phyloP scores from a whole-genome alignment of 64 coral and sea anemone species.

The Porites australiensis region DNA sequence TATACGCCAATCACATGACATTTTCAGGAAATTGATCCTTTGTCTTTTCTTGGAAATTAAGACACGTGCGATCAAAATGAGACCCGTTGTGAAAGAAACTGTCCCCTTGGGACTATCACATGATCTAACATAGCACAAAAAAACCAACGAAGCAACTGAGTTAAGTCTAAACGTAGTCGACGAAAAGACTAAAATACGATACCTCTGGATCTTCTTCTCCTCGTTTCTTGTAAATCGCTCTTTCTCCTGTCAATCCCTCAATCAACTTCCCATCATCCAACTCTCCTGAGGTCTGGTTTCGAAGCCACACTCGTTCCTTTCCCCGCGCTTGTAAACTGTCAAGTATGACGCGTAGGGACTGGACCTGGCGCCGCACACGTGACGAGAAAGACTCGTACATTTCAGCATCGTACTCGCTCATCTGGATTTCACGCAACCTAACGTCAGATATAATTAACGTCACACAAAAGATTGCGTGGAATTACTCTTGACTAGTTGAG shows the following conservation, averaged over 20 bases:
- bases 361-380: slow-evolving; percentile 95
- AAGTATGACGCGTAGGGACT: slow-evolving; percentile 97
- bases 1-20: no score
- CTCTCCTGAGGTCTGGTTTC: slow-evolving; percentile 98
- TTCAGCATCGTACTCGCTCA: slow-evolving; percentile 98
- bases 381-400: slow-evolving; percentile 98
- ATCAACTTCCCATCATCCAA: slow-evolving; percentile 98
- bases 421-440: slow-evolving; percentile 95
- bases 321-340: slow-evolving; percentile 94
- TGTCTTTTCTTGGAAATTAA: no score
- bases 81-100: no score
- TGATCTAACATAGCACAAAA: no score
- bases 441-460: not conserved
- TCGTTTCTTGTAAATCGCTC: slow-evolving; percentile 90
- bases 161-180: not conserved
- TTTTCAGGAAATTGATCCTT: no score
- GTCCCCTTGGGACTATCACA: no score
- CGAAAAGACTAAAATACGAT: not conserved
- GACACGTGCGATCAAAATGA: no score
- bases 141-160: no score
- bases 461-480: not conserved
- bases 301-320: slow-evolving; percentile 95
- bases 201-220: slow-evolving; percentile 95
- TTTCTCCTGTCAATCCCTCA: slow-evolving; percentile 94
- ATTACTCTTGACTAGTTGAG: no score